These are phyloP conservation scores for Axea sp. DNA, from an alignment of 2,888 invertebrate species.

Conservation along the genomic window DNA sequence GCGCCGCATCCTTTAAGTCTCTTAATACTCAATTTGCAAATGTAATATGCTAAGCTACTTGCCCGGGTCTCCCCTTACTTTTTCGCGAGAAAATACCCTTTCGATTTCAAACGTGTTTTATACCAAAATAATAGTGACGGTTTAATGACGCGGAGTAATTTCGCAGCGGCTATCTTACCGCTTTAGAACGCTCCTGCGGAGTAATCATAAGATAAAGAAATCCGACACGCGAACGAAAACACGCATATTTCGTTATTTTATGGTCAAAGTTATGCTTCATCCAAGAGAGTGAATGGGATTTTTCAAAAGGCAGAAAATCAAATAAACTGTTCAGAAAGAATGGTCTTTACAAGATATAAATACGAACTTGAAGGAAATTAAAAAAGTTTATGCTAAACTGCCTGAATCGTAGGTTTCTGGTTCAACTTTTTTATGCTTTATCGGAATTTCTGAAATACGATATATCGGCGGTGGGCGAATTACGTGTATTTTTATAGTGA, in stretches of 20 bases:
- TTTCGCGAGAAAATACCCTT: too few species aligned
- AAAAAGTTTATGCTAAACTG: conserved; percentile 62
- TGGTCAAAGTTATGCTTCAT: conserved; percentile 41
- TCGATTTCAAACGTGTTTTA: conserved; percentile 5
- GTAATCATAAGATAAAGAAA: too few species aligned
- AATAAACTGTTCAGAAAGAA: conserved; percentile 48
- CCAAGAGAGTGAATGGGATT: conserved; percentile 33
- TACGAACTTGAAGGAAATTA: conserved; percentile 60
- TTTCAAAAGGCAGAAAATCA: conserved; percentile 51
- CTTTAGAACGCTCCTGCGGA: conserved; percentile 15
- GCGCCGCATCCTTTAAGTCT: conserved; percentile 27
- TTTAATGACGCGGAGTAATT: conserved; percentile 6
- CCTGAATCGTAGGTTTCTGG: conserved; percentile 53
- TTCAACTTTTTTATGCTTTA: conserved; percentile 59
- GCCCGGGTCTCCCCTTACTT: conserved; percentile 24
- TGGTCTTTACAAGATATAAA: conserved; percentile 62
- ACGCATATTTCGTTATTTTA: conserved; percentile 49
- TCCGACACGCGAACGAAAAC: conserved; percentile 34
- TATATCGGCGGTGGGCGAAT: too few species aligned
- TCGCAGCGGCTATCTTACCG: conserved; percentile 2
- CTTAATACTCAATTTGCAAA: conserved; percentile 56
- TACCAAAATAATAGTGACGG: background rate
- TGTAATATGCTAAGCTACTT: conserved; percentile 48
- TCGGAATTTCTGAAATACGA: conserved; percentile 39
- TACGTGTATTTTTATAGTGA: too few species aligned